Evolutionary conservation across 2,797 vertebrate genomes (phyloP).

Genomic region (Atherinosoma microstoma): DNA sequence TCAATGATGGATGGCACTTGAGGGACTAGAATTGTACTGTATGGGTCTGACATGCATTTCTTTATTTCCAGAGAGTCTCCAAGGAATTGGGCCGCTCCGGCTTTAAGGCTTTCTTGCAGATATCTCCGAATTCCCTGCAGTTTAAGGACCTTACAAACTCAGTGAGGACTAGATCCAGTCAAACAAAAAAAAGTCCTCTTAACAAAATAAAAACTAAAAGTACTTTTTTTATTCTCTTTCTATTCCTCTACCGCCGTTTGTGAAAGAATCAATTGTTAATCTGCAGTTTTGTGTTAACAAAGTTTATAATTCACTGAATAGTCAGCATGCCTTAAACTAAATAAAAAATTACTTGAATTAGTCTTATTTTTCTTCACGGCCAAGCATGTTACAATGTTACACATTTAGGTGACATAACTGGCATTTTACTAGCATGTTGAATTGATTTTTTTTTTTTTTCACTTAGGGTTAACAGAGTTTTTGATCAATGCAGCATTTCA

Average conservation of each 20-base stretch:
- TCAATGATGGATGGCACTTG: slow-evolving; percentile 85
- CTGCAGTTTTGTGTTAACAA: slow-evolving; percentile 65
- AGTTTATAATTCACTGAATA: slow-evolving; percentile 57
- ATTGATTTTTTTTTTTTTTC: slow-evolving; percentile 8
- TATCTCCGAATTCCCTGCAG: slow-evolving; percentile 63
- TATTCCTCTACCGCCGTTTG: background rate
- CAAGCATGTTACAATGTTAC: slow-evolving; percentile 22
- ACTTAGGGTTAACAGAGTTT: slow-evolving; percentile 6
- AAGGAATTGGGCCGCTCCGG: slow-evolving; percentile 67
- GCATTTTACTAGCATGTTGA: slow-evolving; percentile 19
- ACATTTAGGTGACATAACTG: slow-evolving; percentile 30
- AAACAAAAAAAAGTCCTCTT: slow-evolving; percentile 32
- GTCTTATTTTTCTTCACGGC: slow-evolving; percentile 42
- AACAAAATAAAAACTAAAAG: slow-evolving; percentile 28
- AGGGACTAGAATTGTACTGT: slow-evolving; percentile 81
- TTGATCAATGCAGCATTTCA: slow-evolving; percentile 31
- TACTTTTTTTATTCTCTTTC: background rate
- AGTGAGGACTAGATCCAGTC: slow-evolving; percentile 34
- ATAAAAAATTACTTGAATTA: slow-evolving; percentile 49
- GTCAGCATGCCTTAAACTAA: slow-evolving; percentile 45
- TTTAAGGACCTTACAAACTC: slow-evolving; percentile 57
- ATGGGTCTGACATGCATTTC: slow-evolving; percentile 82
- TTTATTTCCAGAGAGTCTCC: slow-evolving; percentile 80
- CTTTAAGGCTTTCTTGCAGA: slow-evolving; percentile 70
- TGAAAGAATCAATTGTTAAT: slow-evolving; percentile 71